A percentile compares a stretch with the other conserved stretches of the same genome.
These are phyloP conservation scores for Chrysina gloriosa DNA, from an alignment of 2,888 invertebrate genomes.

Conservation along the genomic window DNA sequence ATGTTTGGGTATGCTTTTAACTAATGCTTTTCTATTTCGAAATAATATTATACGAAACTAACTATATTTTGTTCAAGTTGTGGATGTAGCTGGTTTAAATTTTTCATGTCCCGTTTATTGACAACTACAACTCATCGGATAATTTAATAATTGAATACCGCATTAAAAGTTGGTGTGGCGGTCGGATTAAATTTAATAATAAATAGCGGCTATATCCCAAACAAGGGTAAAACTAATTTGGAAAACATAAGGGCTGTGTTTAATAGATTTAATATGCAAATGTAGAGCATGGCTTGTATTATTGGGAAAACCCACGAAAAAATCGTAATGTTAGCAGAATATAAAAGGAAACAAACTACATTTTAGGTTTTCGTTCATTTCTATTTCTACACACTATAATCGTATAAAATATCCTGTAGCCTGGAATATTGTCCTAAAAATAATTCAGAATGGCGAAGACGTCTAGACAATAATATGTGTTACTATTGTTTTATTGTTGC, in stretches of 20 bases:
- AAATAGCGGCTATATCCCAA: conserved; percentile 17
- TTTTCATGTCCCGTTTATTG: conserved; percentile 7
- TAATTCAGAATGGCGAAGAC: too few relatives aligned
- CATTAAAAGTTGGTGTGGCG: conserved; percentile 19
- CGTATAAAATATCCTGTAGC: too few relatives aligned
- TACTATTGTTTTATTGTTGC: too few relatives aligned
- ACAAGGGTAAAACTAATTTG: conserved; percentile 35
- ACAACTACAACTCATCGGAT: conserved; percentile 16
- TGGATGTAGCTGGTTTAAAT: too few relatives aligned
- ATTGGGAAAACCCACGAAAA: not conserved
- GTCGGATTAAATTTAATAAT: conserved; percentile 37
- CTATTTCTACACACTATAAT: too few relatives aligned
- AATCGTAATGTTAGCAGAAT: not conserved
- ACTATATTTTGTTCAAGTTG: too few relatives aligned
- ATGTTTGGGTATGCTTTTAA: too few relatives aligned
- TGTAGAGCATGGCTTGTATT: not conserved
- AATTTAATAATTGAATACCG: conserved; percentile 30
- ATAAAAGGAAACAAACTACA: too few relatives aligned
- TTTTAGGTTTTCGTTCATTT: too few relatives aligned
- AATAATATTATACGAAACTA: not conserved
- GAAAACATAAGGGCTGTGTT: conserved; percentile 7
- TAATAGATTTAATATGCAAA: conserved; percentile 12
- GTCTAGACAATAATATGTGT: too few relatives aligned
- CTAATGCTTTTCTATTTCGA: not conserved
- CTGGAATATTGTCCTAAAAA: too few relatives aligned